phyloP scores from a whole-genome alignment of 1,140 invertebrate species.

The Aleiodes sp. region DNA sequence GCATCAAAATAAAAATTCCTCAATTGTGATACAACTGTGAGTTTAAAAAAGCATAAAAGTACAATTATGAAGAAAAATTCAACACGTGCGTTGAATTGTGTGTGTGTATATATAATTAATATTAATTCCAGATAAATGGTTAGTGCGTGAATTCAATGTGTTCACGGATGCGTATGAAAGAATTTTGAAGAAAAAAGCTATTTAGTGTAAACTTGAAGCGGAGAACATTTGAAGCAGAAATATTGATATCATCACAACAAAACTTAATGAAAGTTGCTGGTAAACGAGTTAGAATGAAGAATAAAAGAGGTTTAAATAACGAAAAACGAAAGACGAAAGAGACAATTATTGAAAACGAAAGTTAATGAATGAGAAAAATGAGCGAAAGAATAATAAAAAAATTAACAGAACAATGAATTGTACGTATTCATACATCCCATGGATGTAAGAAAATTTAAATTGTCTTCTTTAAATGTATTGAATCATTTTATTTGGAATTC shows the following conservation, averaged over 20 bases:
- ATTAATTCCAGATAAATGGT: slow-evolving; percentile 55
- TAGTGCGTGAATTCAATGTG: slow-evolving; percentile 59
- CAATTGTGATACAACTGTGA: slow-evolving; percentile 66
- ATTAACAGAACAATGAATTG: slow-evolving; percentile 46
- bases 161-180: slow-evolving; percentile 51
- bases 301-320: slow-evolving; percentile 30
- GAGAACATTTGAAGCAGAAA: slow-evolving; percentile 38
- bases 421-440: slow-evolving; percentile 58
- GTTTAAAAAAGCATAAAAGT: no score
- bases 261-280: not conserved
- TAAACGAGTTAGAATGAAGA: slow-evolving; percentile 22
- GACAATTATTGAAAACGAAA: slow-evolving; percentile 39
- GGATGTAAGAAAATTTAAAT: slow-evolving; percentile 57
- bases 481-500: slow-evolving; percentile 37
- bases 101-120: no score
- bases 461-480: slow-evolving; percentile 49
- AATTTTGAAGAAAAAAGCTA: slow-evolving; percentile 44
- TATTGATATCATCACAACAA: slow-evolving; percentile 20
- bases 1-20: slow-evolving; percentile 60
- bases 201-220: slow-evolving; percentile 37
- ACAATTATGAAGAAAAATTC: not conserved
- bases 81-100: no score
- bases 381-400: slow-evolving; percentile 38
- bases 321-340: no score
- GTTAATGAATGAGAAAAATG: no score